These are phyloP conservation scores for Oncorhynchus tshawytscha DNA, from an alignment of 2,113 vertebrate genomes.

Conservation along the genomic window DNA sequence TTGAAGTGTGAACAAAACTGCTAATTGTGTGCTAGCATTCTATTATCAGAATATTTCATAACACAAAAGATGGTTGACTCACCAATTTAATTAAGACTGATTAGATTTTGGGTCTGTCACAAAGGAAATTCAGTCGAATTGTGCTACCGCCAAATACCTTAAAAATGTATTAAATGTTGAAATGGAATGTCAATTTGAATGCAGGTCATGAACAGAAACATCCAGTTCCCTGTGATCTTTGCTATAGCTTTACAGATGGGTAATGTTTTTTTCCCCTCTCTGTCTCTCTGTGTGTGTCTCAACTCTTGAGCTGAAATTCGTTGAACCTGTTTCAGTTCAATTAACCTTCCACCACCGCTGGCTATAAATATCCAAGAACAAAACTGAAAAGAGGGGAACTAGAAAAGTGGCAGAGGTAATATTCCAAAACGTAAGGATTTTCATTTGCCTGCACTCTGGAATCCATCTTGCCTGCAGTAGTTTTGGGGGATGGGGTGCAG, in stretches of 20 bases:
- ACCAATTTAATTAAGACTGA: background rate
- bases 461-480: constrained; percentile 33
- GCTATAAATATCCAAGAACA: constrained; percentile 64
- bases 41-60: background rate
- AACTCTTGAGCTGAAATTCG: constrained; percentile 34
- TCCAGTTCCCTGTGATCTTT: background rate
- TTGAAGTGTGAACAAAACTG: too few species aligned
- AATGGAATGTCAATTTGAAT: too few species aligned
- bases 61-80: background rate
- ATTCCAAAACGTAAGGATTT: constrained; percentile 5
- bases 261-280: constrained; percentile 38
- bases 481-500: constrained; percentile 14
- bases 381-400: constrained; percentile 31
- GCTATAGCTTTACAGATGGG: constrained; percentile 15
- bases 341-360: constrained; percentile 60
- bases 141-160: background rate
- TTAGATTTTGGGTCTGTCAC: background rate
- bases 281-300: background rate
- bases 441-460: constrained; percentile 23
- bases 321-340: constrained; percentile 61
- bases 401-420: constrained; percentile 13
- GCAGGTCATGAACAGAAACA: background rate
- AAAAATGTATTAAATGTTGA: background rate
- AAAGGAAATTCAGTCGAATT: background rate
- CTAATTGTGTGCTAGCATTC: background rate